Conservation (phyloP, 2,888 invertebrate species). For the Lysandra bellargus region DNA sequence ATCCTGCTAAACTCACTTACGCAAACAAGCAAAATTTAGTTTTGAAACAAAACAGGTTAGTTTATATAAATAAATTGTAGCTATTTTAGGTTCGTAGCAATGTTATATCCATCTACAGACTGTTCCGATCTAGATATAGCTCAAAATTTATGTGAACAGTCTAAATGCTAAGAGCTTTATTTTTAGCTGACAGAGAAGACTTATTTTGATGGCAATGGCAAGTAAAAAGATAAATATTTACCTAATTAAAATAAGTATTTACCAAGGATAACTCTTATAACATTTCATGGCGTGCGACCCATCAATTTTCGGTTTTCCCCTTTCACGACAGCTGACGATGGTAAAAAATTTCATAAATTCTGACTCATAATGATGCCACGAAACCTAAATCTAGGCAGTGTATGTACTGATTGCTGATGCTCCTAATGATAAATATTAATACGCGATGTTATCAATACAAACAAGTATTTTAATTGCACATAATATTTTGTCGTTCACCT, state of each 20-base stretch:
- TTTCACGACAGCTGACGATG: too few relatives aligned
- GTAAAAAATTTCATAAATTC: too few relatives aligned
- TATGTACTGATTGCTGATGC: too few relatives aligned
- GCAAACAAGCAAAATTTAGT: background rate
- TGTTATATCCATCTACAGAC: background rate
- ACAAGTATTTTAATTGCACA: background rate
- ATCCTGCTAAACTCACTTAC: constrained; percentile 6
- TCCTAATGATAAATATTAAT: background rate
- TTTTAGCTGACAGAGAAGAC: background rate
- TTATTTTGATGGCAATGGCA: background rate
- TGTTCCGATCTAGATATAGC: background rate
- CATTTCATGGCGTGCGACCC: too few relatives aligned
- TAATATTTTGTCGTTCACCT: background rate
- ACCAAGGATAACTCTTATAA: too few relatives aligned
- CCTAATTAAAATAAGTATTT: too few relatives aligned
- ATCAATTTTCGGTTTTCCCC: too few relatives aligned
- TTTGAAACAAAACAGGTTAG: constrained; percentile 21
- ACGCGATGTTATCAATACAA: background rate
- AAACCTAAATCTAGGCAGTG: too few relatives aligned
- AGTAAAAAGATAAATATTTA: too few relatives aligned
- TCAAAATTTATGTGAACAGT: background rate
- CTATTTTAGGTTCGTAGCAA: background rate
- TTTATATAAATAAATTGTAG: background rate
- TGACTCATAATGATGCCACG: too few relatives aligned
- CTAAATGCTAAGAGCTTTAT: background rate